These are phyloP conservation scores for Bathynomus jamesi DNA, from an alignment of 1,140 invertebrate genomes.

Conservation along the genomic window DNA sequence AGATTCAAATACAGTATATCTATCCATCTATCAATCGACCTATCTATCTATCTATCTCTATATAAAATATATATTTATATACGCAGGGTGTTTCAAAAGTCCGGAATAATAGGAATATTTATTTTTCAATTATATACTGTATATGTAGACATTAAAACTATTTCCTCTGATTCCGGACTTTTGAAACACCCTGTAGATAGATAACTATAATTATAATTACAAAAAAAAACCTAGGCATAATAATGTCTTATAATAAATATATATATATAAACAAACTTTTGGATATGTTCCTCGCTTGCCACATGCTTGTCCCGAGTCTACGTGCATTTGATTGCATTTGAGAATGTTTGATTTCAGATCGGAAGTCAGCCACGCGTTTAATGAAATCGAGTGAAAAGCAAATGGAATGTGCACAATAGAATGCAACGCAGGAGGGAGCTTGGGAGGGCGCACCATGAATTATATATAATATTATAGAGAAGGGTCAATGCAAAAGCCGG, in stretches of 20 bases:
- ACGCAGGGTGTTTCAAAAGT: no score
- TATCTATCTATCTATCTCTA: not conserved
- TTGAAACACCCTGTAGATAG: no score
- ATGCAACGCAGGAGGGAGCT: not conserved
- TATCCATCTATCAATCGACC: no score
- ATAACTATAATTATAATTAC: no score
- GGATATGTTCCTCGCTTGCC: not conserved
- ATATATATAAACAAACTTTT: not conserved
- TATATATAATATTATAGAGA: no score
- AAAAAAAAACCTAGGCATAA: no score
- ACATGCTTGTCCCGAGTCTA: not conserved
- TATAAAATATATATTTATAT: not conserved
- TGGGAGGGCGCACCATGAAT: no score
- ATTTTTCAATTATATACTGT: no score
- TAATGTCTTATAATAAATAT: no score
- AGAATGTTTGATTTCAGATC: conserved; percentile 1
- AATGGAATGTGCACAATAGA: not conserved
- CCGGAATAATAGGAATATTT: no score
- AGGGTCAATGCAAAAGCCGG: not conserved
- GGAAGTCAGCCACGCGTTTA: not conserved
- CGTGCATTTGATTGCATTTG: not conserved
- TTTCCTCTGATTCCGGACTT: no score
- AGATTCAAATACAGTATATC: not conserved
- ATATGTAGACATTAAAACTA: no score
- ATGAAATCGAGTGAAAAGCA: conserved; percentile 1